Base-by-base conservation (phyloP, 2,888 invertebrate species). In the Galeruca laticollis region DNA sequence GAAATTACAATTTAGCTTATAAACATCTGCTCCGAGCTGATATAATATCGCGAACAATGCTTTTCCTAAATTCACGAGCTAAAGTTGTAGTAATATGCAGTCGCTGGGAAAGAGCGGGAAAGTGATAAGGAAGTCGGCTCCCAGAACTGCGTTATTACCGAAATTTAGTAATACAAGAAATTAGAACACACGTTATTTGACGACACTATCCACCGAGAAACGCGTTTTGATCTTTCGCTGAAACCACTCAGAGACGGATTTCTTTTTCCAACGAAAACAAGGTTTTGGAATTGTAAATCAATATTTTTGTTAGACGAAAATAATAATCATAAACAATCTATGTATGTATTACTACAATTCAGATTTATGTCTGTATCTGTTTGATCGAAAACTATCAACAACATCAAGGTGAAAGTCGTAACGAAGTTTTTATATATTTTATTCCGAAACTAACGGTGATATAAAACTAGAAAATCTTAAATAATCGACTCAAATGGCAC, bases 161-260 rank as follows among this genome's bases (percentile, higher is more conserved):
- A 68, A 73, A 75, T 75, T 75, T 75, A 69, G 73, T 71, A 71
- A 68, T 64, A 71, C 68, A 71, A 75, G 75, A 73, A 73, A 73
- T 72, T 75, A 68, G 70, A 69, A 68, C 73, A 70, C 65, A 71
- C 74, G 71, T 73, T 71, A 75, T 79, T 73, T 78, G 78, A 10
- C 60, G 60, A 67, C 20, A 21, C 20, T 21, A 37, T 31, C 47
- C 56, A 35, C 26, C 52, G 52, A 52, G 11, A 52, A 52, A 26
- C 62, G 54, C 47, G 57, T 65, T 65, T 47, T 52, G 13, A 56
- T 64, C 56, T 43, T 64, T 64, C 40, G 20, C 56, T 56, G 10
- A 18, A 49, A 49, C 49, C 49, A 31, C 31, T 5, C 35, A 54
- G 64, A 56, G 31, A 35, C 54, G 56, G 56, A 26, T 26, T 26